phyloP scores from a whole-genome alignment of 2,113 vertebrate genomes.

The Rhizomys pruinosus region DNA sequence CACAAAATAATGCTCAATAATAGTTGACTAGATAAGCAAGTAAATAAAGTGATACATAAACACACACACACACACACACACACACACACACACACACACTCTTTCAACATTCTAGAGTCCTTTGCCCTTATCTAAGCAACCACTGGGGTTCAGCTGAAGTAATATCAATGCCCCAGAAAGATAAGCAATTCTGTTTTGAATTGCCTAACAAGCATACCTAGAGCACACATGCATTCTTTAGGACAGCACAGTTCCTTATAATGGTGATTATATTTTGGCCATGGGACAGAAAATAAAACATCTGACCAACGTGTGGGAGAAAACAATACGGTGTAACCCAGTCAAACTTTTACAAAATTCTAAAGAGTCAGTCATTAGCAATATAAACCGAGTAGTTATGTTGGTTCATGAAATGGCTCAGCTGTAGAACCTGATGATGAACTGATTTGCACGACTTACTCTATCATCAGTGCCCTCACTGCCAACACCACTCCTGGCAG shows the following conservation, averaged over 20 bases:
- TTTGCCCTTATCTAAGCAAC: neutral
- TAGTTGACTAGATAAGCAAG: neutral
- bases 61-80: no score
- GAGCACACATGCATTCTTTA: neutral
- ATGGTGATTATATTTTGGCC: neutral
- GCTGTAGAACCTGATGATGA: neutral
- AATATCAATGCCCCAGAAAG: neutral
- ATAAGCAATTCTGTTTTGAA: neutral
- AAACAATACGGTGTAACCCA: neutral
- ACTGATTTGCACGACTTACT: neutral
- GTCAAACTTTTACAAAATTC: neutral
- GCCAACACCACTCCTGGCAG: no score
- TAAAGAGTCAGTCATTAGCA: neutral
- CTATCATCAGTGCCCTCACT: neutral
- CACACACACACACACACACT: fast-evolving
- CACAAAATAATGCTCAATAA: neutral
- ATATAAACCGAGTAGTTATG: neutral
- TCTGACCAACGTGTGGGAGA: neutral
- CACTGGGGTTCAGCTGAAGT: neutral
- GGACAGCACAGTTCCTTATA: neutral
- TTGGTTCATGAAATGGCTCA: neutral
- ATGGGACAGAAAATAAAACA: neutral
- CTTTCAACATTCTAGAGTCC: neutral
- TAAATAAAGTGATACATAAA: no score
- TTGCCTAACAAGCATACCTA: neutral